Evolutionary conservation across 2,113 vertebrate species (phyloP).

Genomic region (Sitta europaea): DNA sequence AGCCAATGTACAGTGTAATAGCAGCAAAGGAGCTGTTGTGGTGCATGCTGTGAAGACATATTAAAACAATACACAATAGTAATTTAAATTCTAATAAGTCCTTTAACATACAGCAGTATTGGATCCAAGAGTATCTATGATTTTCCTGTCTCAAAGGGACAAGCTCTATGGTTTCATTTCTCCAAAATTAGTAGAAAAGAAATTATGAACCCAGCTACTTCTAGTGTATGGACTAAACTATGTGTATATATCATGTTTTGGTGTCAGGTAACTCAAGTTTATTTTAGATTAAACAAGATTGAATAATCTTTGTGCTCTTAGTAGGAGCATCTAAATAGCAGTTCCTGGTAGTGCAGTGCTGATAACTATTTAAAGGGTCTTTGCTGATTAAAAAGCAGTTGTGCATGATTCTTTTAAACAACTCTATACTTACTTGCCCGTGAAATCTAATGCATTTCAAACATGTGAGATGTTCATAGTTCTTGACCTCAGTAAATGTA

Average conservation of each 20-base stretch:
- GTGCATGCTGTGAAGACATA: conserved; percentile 61
- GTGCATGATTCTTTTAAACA: conserved; percentile 7
- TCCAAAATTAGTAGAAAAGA: background rate
- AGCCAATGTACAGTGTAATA: conserved; percentile 21
- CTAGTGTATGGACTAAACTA: background rate
- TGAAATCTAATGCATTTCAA: conserved; percentile 41
- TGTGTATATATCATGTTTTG: background rate
- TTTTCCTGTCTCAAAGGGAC: conserved; percentile 25
- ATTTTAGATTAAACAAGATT: background rate
- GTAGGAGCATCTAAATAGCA: background rate
- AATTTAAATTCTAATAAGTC: conserved; percentile 54
- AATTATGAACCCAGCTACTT: background rate
- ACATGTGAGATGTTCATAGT: conserved; percentile 12
- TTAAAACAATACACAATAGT: conserved; percentile 60
- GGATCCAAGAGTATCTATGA: background rate
- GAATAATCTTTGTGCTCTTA: background rate
- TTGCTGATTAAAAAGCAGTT: conserved; percentile 17
- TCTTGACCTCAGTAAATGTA: conserved; percentile 65
- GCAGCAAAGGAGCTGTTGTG: conserved; percentile 37
- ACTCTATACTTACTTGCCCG: background rate
- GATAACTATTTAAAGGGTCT: background rate
- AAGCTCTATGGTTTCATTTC: background rate
- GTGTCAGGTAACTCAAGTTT: background rate
- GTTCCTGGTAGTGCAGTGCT: background rate
- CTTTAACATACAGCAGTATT: conserved; percentile 12